Evolutionary conservation across 2,797 vertebrate genomes (phyloP).

Genomic region (Benthosema pterotum): DNA sequence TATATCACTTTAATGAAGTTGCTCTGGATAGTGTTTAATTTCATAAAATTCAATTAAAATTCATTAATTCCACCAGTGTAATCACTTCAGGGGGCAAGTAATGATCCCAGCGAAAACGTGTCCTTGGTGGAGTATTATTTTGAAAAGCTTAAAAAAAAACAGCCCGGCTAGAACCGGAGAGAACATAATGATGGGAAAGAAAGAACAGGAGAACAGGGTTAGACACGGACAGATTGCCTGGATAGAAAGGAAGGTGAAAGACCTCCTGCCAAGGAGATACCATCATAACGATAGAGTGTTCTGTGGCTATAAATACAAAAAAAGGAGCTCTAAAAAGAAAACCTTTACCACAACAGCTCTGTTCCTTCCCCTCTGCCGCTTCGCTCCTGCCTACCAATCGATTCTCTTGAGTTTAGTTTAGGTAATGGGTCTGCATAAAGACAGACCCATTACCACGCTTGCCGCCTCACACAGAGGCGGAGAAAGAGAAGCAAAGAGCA

Average conservation of each 20-base stretch:
- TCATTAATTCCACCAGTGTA: conserved; percentile 55
- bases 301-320: not conserved
- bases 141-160: conserved; percentile 1
- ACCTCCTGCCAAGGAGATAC: not conserved
- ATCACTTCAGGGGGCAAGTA: conserved; percentile 56
- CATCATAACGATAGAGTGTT: conserved; percentile 5
- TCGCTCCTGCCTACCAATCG: conserved; percentile 21
- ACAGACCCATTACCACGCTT: conserved; percentile 39
- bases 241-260: not conserved
- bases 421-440: conserved; percentile 30
- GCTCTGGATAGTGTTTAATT: conserved; percentile 68
- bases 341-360: not conserved
- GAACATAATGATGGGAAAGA: conserved; percentile 19
- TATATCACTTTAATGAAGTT: conserved; percentile 74
- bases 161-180: conserved; percentile 18
- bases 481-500: conserved; percentile 24
- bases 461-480: conserved; percentile 15
- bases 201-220: conserved; percentile 16
- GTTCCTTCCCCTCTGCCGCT: conserved; percentile 18
- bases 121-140: conserved; percentile 18
- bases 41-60: conserved; percentile 69
- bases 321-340: not conserved
- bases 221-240: conserved; percentile 4
- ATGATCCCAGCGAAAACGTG: conserved; percentile 25
- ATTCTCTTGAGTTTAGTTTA: conserved; percentile 35